Evolutionary conservation across 1,140 invertebrate species (phyloP).

Genomic region (Archegozetes longisetosus): DNA sequence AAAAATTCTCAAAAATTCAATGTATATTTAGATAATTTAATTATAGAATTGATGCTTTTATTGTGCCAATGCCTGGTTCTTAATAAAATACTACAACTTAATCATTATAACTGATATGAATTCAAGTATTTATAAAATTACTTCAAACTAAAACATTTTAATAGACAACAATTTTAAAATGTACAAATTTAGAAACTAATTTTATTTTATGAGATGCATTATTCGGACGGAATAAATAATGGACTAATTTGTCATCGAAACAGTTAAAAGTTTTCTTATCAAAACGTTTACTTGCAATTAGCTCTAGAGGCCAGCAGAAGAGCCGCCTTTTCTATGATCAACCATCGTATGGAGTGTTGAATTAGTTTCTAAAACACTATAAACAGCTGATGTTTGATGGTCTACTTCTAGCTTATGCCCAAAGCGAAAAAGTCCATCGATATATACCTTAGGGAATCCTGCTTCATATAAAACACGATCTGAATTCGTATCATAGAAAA

Average conservation of each 20-base stretch:
- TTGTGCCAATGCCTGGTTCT: too few species aligned
- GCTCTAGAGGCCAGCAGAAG: neutral
- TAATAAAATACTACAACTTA: too few species aligned
- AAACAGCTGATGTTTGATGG: neutral
- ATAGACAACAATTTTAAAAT: neutral
- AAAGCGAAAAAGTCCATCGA: constrained; percentile 43
- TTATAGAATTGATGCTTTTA: too few species aligned
- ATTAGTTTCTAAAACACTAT: neutral
- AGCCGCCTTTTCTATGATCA: neutral
- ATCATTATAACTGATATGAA: too few species aligned
- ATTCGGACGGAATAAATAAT: too few species aligned
- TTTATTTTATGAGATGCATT: neutral
- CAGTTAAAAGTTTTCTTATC: too few species aligned
- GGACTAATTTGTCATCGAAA: too few species aligned
- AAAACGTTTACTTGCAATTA: neutral
- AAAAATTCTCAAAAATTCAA: too few species aligned
- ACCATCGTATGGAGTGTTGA: neutral
- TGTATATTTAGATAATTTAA: too few species aligned
- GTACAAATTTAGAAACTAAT: neutral
- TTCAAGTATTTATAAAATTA: too few species aligned
- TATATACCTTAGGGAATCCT: constrained; percentile 46
- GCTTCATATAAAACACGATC: constrained; percentile 62
- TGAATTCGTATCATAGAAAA: constrained; percentile 84
- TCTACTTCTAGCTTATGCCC: constrained; percentile 42
- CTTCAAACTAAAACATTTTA: too few species aligned